A percentile compares a stretch with the other conserved stretches of the same genome.
Conservation (phyloP, 2,113 vertebrate genomes). For the Charadrius vociferus region DNA sequence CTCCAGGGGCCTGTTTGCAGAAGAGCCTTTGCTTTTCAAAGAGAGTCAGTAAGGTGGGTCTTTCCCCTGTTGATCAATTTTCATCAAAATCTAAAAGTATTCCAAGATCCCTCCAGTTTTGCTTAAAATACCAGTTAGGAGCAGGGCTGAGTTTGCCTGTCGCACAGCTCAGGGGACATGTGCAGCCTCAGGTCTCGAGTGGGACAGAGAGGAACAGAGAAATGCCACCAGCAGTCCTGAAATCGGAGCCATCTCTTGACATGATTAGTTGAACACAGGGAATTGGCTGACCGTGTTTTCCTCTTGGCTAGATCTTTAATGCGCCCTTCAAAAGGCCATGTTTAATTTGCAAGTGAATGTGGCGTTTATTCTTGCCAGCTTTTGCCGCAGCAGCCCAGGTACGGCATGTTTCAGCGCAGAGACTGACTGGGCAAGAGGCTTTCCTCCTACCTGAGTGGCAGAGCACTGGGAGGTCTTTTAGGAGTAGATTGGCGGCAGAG, state of each 20-base stretch:
- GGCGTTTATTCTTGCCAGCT: not conserved
- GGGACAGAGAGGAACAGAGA: not conserved
- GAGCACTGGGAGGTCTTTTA: not conserved
- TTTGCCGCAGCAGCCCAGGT: not conserved
- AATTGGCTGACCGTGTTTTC: not conserved
- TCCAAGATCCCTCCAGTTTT: not conserved
- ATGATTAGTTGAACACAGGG: not conserved
- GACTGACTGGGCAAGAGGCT: not conserved
- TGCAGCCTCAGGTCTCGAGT: not conserved
- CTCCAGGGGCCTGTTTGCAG: not conserved
- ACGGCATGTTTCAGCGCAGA: not conserved
- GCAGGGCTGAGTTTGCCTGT: not conserved
- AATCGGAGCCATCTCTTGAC: not conserved
- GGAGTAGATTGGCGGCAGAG: not conserved
- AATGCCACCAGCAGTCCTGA: not conserved
- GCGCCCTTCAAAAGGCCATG: fast-evolving
- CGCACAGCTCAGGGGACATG: not conserved
- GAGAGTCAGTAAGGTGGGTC: not conserved
- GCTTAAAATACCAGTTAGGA: not conserved
- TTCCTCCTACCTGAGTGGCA: not conserved
- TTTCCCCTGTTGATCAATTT: not conserved
- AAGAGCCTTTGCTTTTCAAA: not conserved
- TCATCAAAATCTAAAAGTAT: not conserved
- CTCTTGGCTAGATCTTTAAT: not conserved
- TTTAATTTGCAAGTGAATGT: not conserved